Evolutionary conservation across 1,140 invertebrate genomes (phyloP).

Genomic region (Melipona quadrifasciata): DNA sequence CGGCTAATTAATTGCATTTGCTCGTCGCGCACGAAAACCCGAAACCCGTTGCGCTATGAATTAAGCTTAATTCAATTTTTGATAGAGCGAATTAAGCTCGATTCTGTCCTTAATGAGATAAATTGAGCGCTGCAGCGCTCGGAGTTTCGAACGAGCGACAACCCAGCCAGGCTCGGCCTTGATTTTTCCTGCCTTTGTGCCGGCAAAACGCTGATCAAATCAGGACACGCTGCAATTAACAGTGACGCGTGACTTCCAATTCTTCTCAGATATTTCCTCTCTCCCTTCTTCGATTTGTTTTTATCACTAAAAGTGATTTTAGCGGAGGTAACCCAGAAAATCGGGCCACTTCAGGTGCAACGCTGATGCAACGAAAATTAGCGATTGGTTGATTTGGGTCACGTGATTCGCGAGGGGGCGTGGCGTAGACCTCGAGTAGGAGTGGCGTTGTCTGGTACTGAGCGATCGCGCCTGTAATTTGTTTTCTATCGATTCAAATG

Average conservation of each 20-base stretch:
- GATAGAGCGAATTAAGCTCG: conserved; percentile 5
- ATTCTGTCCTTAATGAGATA: conserved; percentile 15
- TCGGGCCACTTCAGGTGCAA: too few relatives aligned
- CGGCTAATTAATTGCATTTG: conserved; percentile 18
- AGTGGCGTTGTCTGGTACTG: too few relatives aligned
- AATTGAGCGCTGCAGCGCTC: conserved; percentile 8
- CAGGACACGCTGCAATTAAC: background rate
- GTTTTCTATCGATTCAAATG: too few relatives aligned
- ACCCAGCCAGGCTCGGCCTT: too few relatives aligned
- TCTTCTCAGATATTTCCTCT: background rate
- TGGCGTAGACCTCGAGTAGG: too few relatives aligned
- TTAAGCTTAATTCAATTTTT: conserved; percentile 38
- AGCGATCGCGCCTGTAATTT: too few relatives aligned
- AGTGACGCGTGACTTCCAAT: background rate
- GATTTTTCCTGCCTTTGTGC: background rate
- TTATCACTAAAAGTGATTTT: too few relatives aligned
- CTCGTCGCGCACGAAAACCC: too few relatives aligned
- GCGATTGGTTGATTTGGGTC: too few relatives aligned
- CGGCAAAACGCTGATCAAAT: background rate
- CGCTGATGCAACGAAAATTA: too few relatives aligned
- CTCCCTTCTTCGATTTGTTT: background rate
- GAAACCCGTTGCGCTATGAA: background rate
- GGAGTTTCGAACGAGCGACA: background rate
- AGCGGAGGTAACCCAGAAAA: too few relatives aligned
- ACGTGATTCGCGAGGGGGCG: too few relatives aligned